Evolutionary conservation across 2,888 invertebrate genomes (phyloP).

Genomic region (Drosophila subquinaria): DNA sequence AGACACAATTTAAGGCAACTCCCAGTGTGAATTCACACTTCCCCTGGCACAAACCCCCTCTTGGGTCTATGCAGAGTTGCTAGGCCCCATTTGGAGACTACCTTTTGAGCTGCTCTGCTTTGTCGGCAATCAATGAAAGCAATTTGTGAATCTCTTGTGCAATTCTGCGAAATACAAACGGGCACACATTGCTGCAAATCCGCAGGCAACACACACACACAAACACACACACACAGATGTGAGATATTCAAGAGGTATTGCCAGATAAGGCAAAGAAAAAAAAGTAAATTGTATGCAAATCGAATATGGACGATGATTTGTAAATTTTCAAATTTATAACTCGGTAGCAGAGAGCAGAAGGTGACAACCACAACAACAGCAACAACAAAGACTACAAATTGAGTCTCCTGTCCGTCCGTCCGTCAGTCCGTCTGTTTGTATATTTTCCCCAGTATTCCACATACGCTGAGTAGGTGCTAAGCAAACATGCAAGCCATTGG

Average conservation of each 20-base stretch:
- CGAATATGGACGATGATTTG: slow-evolving; percentile 79
- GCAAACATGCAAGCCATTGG: slow-evolving; percentile 73
- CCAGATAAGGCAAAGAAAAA: slow-evolving; percentile 41
- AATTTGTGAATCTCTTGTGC: slow-evolving; percentile 76
- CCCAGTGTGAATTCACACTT: slow-evolving; percentile 29
- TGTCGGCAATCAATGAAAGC: slow-evolving; percentile 77
- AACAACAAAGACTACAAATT: slow-evolving; percentile 1
- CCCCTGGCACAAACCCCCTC: neutral
- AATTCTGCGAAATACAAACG: slow-evolving; percentile 67
- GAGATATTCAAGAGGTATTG: slow-evolving; percentile 38
- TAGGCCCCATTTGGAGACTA: slow-evolving; percentile 27
- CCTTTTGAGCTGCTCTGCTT: slow-evolving; percentile 33
- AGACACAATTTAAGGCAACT: slow-evolving; percentile 59
- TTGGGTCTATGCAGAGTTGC: neutral
- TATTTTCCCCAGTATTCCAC: neutral
- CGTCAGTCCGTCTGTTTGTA: slow-evolving; percentile 1
- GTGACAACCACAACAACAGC: slow-evolving; percentile 23
- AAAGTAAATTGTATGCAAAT: slow-evolving; percentile 67
- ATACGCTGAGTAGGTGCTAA: slow-evolving; percentile 65
- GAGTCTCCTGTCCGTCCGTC: neutral
- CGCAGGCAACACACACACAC: slow-evolving; percentile 42
- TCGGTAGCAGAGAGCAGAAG: neutral
- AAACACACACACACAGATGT: neutral
- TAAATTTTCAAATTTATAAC: slow-evolving; percentile 75
- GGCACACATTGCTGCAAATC: slow-evolving; percentile 47